These are phyloP conservation scores for Nemapogon koenigi DNA, from an alignment of 2,888 invertebrate genomes.

Conservation along the genomic window DNA sequence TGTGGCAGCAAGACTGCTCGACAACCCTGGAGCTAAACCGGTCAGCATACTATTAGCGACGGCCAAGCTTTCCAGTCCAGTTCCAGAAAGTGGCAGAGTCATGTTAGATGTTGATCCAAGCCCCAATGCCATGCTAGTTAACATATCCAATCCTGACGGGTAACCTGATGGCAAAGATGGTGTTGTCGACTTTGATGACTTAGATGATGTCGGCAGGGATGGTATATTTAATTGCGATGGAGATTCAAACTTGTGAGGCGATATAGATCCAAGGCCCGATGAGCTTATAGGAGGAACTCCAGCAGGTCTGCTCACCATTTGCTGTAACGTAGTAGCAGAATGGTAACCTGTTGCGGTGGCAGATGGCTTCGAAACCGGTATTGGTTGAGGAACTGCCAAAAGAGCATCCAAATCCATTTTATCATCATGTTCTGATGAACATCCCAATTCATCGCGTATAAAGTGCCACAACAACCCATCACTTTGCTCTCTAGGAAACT, in stretches of 20 bases:
- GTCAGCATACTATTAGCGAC: conserved; percentile 56
- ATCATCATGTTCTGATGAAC: conserved; percentile 70
- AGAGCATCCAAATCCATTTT: conserved; percentile 68
- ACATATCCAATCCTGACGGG: conserved; percentile 55
- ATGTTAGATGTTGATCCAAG: conserved; percentile 43
- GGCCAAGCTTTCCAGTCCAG: conserved; percentile 50
- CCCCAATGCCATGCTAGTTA: conserved; percentile 59
- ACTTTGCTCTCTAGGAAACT: conserved; percentile 82
- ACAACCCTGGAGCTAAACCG: conserved; percentile 44
- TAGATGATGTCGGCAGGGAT: conserved; percentile 63
- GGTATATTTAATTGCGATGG: conserved; percentile 65
- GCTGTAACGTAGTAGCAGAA: conserved; percentile 55
- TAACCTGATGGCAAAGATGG: conserved; percentile 57
- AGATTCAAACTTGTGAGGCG: conserved; percentile 63
- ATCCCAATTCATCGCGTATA: conserved; percentile 77
- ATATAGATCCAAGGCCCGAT: conserved; percentile 46
- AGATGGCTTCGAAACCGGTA: conserved; percentile 48
- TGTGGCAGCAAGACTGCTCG: conserved; percentile 47
- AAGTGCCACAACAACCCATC: conserved; percentile 82
- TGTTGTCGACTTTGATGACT: conserved; percentile 61
- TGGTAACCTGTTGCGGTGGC: conserved; percentile 48
- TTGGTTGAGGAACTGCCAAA: conserved; percentile 64
- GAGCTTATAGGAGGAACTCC: conserved; percentile 58
- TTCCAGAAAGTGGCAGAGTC: conserved; percentile 43
- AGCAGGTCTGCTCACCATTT: conserved; percentile 58